phyloP scores from a whole-genome alignment of 2,888 invertebrate species.

The Parthenolecanium corni region DNA sequence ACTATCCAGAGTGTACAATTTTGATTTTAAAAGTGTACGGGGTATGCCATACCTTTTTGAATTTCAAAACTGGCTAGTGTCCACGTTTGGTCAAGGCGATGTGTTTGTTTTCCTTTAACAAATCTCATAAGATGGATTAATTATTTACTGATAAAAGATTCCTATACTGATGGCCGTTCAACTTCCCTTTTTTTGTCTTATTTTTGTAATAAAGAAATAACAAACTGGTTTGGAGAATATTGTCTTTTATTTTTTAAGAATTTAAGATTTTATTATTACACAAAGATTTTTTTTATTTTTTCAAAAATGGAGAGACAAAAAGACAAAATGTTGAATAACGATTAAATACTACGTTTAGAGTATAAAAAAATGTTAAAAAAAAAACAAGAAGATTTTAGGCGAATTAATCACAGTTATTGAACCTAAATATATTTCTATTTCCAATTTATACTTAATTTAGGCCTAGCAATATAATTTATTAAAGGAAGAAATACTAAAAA shows the following conservation, averaged over 20 bases:
- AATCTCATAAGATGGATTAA: conserved; percentile 15
- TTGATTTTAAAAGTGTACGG: conserved; percentile 15
- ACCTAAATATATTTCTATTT: background rate
- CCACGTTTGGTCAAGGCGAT: conserved; percentile 19
- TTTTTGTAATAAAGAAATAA: background rate
- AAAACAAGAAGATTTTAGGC: background rate
- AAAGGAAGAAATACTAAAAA: no score
- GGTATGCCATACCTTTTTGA: conserved; percentile 20
- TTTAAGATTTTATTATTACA: no score
- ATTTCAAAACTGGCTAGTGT: conserved; percentile 19
- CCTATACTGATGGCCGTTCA: background rate
- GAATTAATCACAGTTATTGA: conserved; percentile 16
- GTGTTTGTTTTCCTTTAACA: conserved; percentile 24
- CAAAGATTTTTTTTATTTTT: background rate
- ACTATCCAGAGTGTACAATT: background rate
- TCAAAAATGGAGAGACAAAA: conserved; percentile 9
- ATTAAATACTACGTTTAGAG: background rate
- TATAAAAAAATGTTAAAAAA: no score
- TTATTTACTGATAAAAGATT: background rate
- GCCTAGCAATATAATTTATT: no score
- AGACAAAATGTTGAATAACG: background rate
- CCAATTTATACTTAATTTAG: background rate
- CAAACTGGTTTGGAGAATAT: background rate
- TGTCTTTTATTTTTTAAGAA: no score
- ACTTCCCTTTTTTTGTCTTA: background rate